Conservation (phyloP, 2,113 vertebrate genomes). For the Psephotus haematonotus region DNA sequence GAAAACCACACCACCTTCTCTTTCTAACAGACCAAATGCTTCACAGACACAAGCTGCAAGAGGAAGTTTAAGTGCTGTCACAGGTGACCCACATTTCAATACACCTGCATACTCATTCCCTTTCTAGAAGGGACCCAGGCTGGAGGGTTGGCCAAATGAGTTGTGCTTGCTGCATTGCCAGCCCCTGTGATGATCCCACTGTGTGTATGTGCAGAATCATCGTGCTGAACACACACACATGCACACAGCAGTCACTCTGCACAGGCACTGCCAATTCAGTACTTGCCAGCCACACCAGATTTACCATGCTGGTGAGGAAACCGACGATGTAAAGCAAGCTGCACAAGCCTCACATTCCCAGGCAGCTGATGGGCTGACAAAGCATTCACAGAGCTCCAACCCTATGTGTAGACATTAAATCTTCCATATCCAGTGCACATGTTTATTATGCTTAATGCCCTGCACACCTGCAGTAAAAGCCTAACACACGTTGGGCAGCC, state of each 20-base stretch:
- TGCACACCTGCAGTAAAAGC: not conserved
- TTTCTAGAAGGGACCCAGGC: no score
- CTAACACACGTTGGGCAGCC: not conserved
- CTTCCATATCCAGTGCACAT: not conserved
- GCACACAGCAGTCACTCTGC: not conserved
- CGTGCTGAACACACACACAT: rapidly evolving
- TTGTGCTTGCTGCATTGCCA: rapidly evolving
- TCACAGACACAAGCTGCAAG: not conserved
- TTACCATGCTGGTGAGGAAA: not conserved
- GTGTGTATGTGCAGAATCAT: rapidly evolving
- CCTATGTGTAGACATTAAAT: not conserved
- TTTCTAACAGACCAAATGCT: not conserved
- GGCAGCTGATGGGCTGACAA: not conserved
- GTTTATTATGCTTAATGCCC: not conserved
- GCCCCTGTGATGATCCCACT: rapidly evolving
- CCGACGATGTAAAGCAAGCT: not conserved
- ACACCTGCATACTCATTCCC: not conserved
- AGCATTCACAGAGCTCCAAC: not conserved
- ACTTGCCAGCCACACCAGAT: not conserved
- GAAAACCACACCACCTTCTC: not conserved
- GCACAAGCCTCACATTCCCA: not conserved
- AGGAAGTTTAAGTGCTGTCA: not conserved
- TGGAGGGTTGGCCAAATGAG: rapidly evolving
- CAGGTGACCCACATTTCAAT: not conserved
- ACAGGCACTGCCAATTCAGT: not conserved